phyloP scores from a whole-genome alignment of 2,888 invertebrate species.

The Erebia aethiops region DNA sequence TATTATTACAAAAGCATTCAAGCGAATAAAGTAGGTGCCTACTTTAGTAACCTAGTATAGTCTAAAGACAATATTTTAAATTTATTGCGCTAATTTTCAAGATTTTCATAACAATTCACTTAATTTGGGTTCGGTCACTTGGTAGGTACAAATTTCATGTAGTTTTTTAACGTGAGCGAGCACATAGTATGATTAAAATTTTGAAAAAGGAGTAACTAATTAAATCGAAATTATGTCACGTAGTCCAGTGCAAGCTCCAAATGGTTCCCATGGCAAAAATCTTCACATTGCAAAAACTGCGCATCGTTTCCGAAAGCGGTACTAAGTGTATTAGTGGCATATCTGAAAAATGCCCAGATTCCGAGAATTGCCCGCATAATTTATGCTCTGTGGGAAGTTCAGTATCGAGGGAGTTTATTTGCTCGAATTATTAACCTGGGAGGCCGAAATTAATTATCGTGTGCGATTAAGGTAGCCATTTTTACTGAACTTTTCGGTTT shows the following conservation, averaged over 20 bases:
- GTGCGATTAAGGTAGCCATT: conserved; percentile 14
- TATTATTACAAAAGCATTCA: too few relatives aligned
- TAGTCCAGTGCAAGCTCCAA: background rate
- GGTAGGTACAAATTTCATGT: too few relatives aligned
- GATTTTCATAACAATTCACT: too few relatives aligned
- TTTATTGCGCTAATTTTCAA: too few relatives aligned
- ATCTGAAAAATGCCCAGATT: conserved; percentile 45
- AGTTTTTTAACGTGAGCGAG: too few relatives aligned
- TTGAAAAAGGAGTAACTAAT: background rate
- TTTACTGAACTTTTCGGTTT: background rate
- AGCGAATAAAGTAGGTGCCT: too few relatives aligned
- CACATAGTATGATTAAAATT: too few relatives aligned
- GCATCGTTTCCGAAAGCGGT: conserved; percentile 30
- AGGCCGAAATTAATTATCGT: conserved; percentile 68
- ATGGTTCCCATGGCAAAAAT: conserved; percentile 29
- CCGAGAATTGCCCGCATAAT: conserved; percentile 53
- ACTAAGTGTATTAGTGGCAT: conserved; percentile 25
- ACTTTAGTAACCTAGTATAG: too few relatives aligned
- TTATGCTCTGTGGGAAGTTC: conserved; percentile 60
- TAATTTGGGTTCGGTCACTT: background rate
- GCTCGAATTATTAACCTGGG: conserved; percentile 62
- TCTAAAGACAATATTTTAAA: background rate
- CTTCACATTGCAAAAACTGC: conserved; percentile 33
- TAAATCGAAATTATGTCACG: conserved; percentile 4
- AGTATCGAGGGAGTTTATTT: conserved; percentile 53